phyloP scores from a whole-genome alignment of 1,140 invertebrate genomes.

The Rhagoletis pomonella region DNA sequence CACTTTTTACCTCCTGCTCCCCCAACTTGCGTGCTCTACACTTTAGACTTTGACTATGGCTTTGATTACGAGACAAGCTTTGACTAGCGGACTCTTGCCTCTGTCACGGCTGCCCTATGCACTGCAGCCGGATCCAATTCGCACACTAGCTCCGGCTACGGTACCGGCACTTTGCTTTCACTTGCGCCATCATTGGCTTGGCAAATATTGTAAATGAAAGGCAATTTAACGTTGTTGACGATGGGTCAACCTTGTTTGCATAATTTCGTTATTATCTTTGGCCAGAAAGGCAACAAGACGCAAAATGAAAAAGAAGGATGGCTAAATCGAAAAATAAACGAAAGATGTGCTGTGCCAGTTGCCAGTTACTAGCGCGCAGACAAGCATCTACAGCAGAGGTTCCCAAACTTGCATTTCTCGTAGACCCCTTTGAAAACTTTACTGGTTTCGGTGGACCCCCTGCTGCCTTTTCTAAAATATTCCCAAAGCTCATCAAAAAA shows the following conservation, averaged over 20 bases:
- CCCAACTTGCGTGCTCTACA: too few species aligned
- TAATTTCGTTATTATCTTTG: slow-evolving; percentile 51
- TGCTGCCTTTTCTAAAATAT: too few species aligned
- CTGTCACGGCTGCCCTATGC: background rate
- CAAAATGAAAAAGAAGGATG: background rate
- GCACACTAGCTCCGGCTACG: background rate
- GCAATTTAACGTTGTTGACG: slow-evolving; percentile 51
- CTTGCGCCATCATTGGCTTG: slow-evolving; percentile 34
- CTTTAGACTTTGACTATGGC: too few species aligned
- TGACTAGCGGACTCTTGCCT: background rate
- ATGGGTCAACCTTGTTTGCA: slow-evolving; percentile 47
- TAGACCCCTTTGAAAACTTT: too few species aligned
- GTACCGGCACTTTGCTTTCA: background rate
- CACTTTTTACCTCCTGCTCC: too few species aligned
- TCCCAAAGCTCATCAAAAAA: too few species aligned
- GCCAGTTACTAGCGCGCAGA: background rate
- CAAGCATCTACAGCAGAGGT: background rate
- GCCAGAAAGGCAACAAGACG: background rate
- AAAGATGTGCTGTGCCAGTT: background rate
- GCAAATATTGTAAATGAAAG: slow-evolving; percentile 52
- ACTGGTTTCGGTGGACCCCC: too few species aligned
- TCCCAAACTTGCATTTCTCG: too few species aligned
- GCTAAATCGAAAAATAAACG: slow-evolving; percentile 25
- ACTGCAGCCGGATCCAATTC: background rate
- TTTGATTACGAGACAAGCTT: background rate